Evolutionary conservation across 30 jellyfish, hydroid and myxozoan species (phyloP), one percentile per base, ranked within the genome.

Genomic region (Turritopsis rubra): DNA sequence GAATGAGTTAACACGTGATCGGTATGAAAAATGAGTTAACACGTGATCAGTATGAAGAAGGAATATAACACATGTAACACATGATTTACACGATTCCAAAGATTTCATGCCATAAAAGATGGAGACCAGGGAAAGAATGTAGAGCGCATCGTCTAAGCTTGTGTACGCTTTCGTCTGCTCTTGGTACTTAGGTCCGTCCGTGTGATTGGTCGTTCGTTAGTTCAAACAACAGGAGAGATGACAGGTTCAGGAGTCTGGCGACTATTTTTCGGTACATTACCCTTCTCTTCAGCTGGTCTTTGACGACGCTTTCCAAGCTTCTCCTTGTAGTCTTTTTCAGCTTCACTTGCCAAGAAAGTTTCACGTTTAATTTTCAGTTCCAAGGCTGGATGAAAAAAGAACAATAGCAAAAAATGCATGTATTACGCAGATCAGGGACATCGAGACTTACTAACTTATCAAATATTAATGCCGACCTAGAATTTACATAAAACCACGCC

Each of bases 341-440:
- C 82, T 88, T 85, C 90, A 54, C 75, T 81, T 54, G 97, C 96
- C 28, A 93, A 78, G 89, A 73, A 89, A 52, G 75, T 79, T 80
- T 93, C 99, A 28, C 99, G 96, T 82, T 93, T 93, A 83, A 93
- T 89, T 82, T 89, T 93, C 85, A 93, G 73, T 17, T 85, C 91
- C 86, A 93, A 92, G 75, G 88, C 88, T 82, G 75, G 8, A 74
- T 20, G n/a, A 74, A 74, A 7, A 74, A 1, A 29, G 18, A 18
- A 72, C 73, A 23, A 23, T 60, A 23, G 73, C 9, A 68, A 66
- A 66, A 68, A 68, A 7, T 68, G 19, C 30, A 22, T n/a, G 9
- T 68, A 68, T 8, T 7, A 68, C 16, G 0, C 77, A 68, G 77
- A 68, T 17, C 77, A 18, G 0, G 73, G 22, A 0, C 73, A n/a